phyloP scores from a whole-genome alignment of 2,113 vertebrate species.

The Chlamydotis undulata region DNA sequence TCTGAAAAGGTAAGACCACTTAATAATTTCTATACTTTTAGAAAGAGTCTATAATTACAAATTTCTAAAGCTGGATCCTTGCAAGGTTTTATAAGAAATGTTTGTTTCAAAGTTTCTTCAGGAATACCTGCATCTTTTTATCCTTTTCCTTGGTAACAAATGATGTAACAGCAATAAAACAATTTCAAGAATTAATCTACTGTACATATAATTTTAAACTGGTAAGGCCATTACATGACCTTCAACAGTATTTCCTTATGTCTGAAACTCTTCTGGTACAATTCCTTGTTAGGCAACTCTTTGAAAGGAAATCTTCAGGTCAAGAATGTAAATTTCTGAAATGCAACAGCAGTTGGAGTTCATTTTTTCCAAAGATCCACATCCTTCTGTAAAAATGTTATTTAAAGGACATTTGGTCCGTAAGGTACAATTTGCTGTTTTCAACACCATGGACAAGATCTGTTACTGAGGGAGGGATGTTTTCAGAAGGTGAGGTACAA shows the following conservation, averaged over 20 bases:
- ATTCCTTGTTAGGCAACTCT: neutral
- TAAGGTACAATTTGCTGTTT: neutral
- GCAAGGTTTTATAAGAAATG: neutral
- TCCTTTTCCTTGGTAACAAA: neutral
- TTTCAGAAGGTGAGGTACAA: neutral
- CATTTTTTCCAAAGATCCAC: neutral
- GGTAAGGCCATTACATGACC: neutral
- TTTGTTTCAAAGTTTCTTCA: neutral
- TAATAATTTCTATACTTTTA: neutral
- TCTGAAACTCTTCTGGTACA: neutral
- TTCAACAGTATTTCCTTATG: neutral
- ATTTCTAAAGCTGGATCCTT: neutral
- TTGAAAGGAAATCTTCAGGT: neutral
- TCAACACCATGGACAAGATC: neutral
- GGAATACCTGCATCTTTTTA: neutral
- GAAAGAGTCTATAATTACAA: neutral
- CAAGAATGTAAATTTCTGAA: neutral
- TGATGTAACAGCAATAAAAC: neutral
- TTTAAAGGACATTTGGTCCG: neutral
- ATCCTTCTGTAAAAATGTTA: neutral
- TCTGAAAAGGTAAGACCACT: neutral
- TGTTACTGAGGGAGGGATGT: neutral
- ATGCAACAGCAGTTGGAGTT: neutral
- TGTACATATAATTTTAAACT: neutral
- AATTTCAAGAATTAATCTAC: neutral